Conservation (phyloP, 2,888 invertebrate species). For the Philhelius pedissequus region DNA sequence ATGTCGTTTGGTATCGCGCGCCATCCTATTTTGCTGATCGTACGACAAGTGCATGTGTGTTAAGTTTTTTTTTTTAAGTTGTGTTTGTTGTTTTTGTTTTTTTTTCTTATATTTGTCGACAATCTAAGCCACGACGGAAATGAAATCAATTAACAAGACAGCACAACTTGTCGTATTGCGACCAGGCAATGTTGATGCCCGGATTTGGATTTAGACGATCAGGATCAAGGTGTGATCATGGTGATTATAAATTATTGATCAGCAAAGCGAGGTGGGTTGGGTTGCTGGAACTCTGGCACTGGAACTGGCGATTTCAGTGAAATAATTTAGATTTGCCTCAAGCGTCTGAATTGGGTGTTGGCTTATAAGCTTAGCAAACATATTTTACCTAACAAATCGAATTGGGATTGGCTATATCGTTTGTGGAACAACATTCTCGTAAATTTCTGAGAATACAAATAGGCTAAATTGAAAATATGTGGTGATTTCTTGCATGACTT, state of each 20-base stretch:
- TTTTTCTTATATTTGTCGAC: neutral
- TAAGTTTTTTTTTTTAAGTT: conserved; percentile 1
- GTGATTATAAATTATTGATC: conserved; percentile 39
- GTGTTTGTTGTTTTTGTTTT: neutral
- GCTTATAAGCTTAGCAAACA: neutral
- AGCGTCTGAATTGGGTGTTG: neutral
- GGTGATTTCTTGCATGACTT: too few species aligned
- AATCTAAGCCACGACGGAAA: conserved; percentile 49
- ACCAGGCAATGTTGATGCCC: conserved; percentile 34
- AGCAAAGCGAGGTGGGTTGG: neutral
- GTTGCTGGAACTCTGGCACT: too few species aligned
- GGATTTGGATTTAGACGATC: conserved; percentile 44
- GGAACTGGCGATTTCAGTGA: neutral
- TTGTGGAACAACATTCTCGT: neutral
- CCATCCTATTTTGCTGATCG: conserved; percentile 13
- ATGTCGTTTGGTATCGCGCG: conserved; percentile 41
- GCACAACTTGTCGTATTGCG: conserved; percentile 43
- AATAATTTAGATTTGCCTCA: neutral
- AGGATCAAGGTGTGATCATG: conserved; percentile 52
- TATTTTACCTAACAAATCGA: neutral
- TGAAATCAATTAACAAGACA: conserved; percentile 64
- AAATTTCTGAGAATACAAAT: neutral
- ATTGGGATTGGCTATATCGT: neutral
- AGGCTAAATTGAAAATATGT: too few species aligned
- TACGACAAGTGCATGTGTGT: conserved; percentile 19